Evolutionary conservation across 35 echinoderm and acorn worm genomes (phyloP).

Genomic region (Amphiura filiformis): DNA sequence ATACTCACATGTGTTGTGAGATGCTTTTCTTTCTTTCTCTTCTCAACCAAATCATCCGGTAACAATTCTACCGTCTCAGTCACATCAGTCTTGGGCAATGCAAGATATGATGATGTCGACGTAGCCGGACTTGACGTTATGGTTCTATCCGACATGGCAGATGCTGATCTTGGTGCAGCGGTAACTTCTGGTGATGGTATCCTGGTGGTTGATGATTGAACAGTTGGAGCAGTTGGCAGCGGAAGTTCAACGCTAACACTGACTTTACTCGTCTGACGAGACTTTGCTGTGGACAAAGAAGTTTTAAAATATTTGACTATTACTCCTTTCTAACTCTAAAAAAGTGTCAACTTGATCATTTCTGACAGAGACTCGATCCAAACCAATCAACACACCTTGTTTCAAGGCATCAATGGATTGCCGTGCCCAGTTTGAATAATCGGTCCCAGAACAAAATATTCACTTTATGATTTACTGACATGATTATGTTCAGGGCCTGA

Average conservation of each 20-base stretch:
- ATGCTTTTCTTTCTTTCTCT: constrained; percentile 82
- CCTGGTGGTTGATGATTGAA: not conserved
- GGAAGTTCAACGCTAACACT: not conserved
- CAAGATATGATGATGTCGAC: constrained; percentile 30
- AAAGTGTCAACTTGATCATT: no score
- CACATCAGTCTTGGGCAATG: constrained; percentile 43
- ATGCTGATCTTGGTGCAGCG: not conserved
- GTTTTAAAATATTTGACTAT: not conserved
- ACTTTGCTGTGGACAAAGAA: not conserved
- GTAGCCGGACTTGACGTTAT: not conserved
- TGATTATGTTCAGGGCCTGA: no score
- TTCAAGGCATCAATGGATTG: no score
- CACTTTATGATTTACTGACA: no score
- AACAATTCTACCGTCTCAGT: constrained; percentile 64
- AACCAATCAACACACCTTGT: no score
- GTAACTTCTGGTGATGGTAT: not conserved
- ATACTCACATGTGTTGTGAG: constrained; percentile 27
- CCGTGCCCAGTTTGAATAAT: no score
- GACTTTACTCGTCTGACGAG: not conserved
- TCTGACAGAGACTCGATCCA: no score
- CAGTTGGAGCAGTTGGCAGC: not conserved
- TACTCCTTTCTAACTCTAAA: not conserved
- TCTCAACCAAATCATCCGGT: constrained; percentile 90
- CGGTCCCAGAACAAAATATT: no score
- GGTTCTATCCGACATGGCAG: not conserved